Evolutionary conservation across 2,888 invertebrate genomes (phyloP), one percentile per base, ranked within the genome.

Genomic region (Itoplectis maculator): DNA sequence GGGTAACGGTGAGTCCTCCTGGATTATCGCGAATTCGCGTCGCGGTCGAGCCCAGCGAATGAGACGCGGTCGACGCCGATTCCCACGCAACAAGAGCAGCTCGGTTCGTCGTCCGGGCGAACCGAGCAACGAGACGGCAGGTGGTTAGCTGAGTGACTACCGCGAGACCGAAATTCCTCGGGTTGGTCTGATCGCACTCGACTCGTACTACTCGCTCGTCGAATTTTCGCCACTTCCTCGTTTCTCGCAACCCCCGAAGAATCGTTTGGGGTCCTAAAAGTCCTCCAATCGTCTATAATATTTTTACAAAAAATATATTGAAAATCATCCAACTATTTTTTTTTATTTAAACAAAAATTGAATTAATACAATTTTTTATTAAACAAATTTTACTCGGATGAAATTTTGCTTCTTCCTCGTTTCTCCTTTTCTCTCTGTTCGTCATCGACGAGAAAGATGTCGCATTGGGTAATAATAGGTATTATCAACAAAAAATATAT

Each of bases 61-160:
- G 79, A 79, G 82, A 82, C 66, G 82, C 47, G 79, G 76, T 35
- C 13, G 49, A 59, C 69, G 15, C 51, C 77, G 68, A 83, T 83
- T 83, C 82, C 80, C 80, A 83, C 82, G 82, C 80, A 83, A 83
- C 80, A 76, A 83, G 82, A 83, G 77, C 82, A 83, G n/a, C 56
- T 51, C 42, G 70, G 65, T 66, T 78, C 40, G 65, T 70, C 59
- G 74, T 74, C 47, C 37, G 69, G 45, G 47, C 66, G 35, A 73
- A 40, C 51, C 69, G 63, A 78, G 49, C 80, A 66, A 23, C 54
- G 20, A 35, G 51, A 29, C 49, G 35, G 42, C 63, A 65, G 74
- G 74, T 54, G 74, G 65, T 59, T 75, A 68, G 35, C 35, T 2
- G 15, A 18, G 29, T 29, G 29, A 5, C 29, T 7, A 6, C 40